Evolutionary conservation across 2,888 invertebrate genomes (phyloP).

Genomic region (Ochropleura leucogaster): DNA sequence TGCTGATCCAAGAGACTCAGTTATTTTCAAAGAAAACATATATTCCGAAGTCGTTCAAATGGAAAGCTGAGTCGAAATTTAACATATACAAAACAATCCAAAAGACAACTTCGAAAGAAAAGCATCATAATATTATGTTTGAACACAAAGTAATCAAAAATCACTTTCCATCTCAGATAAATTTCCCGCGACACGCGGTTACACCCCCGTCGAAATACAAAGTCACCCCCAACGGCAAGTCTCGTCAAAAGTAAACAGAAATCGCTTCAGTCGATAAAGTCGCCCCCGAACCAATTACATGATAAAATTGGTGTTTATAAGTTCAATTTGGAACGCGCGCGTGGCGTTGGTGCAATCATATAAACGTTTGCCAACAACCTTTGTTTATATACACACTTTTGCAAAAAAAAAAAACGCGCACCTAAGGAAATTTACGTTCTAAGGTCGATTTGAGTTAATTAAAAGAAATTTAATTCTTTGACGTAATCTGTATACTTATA

Average conservation of each 20-base stretch:
- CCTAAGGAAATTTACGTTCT: too few species aligned
- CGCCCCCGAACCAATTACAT: conserved; percentile 47
- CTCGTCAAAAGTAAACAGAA: conserved; percentile 48
- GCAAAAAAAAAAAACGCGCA: too few species aligned
- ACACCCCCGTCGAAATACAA: conserved; percentile 26
- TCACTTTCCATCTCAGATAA: conserved; percentile 32
- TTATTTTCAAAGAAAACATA: background rate
- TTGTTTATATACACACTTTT: too few species aligned
- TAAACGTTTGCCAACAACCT: background rate
- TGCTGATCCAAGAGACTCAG: background rate
- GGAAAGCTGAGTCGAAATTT: conserved; percentile 11
- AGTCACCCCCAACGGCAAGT: conserved; percentile 25
- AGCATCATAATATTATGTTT: conserved; percentile 22
- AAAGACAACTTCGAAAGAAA: conserved; percentile 30
- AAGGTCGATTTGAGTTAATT: too few species aligned
- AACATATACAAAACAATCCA: conserved; percentile 8
- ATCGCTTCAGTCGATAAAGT: conserved; percentile 34
- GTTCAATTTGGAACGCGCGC: conserved; percentile 29
- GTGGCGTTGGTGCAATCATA: conserved; percentile 10
- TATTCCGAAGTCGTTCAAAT: background rate
- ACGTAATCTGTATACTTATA: too few species aligned
- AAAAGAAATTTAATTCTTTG: too few species aligned
- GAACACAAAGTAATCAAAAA: conserved; percentile 47
- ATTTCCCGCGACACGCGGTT: conserved; percentile 6
- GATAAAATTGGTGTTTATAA: conserved; percentile 53